These are phyloP conservation scores for Hirtodrosophila cameraria DNA, from an alignment of 2,888 invertebrate genomes.

Conservation along the genomic window DNA sequence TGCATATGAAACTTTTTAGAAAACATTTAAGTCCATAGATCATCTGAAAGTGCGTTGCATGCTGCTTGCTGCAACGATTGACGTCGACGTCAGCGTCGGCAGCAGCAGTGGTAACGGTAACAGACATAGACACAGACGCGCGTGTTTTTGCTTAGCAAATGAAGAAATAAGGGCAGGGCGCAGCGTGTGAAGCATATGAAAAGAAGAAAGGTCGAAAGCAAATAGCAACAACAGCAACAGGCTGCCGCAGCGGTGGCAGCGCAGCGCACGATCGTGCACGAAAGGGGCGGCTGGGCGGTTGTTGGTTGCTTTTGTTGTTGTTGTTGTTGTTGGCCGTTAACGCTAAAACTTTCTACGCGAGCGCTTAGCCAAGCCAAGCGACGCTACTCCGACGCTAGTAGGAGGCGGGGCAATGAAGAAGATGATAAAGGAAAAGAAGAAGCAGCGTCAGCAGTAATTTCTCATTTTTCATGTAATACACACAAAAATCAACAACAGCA, in stretches of 20 bases:
- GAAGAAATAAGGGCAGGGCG: slow-evolving; percentile 72
- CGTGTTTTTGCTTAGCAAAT: slow-evolving; percentile 56
- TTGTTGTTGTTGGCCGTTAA: slow-evolving; percentile 72
- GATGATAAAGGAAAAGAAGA: slow-evolving; percentile 27
- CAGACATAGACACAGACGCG: too few relatives aligned
- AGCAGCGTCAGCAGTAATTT: slow-evolving; percentile 43
- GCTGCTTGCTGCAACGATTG: slow-evolving; percentile 27
- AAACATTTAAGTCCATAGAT: not conserved
- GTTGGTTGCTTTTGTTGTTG: too few relatives aligned
- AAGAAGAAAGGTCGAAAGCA: slow-evolving; percentile 77
- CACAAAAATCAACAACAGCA: slow-evolving; percentile 22
- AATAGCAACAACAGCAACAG: slow-evolving; percentile 31
- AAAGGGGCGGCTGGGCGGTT: slow-evolving; percentile 42
- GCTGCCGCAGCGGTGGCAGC: slow-evolving; percentile 1
- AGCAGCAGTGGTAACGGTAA: slow-evolving; percentile 56
- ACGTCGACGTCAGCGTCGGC: slow-evolving; percentile 3
- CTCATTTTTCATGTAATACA: slow-evolving; percentile 61
- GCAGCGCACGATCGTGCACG: slow-evolving; percentile 2
- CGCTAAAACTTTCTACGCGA: slow-evolving; percentile 75
- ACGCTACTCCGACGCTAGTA: slow-evolving; percentile 26
- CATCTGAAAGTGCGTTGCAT: slow-evolving; percentile 24
- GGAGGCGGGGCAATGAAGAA: slow-evolving; percentile 26
- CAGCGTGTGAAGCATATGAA: slow-evolving; percentile 54
- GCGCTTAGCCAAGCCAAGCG: slow-evolving; percentile 77
- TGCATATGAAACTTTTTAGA: not conserved